Percentiles rank a stretch among this genome's conserved stretches.
Conservation (phyloP, 2,888 invertebrate species). For the Petrophora chlorosata region DNA sequence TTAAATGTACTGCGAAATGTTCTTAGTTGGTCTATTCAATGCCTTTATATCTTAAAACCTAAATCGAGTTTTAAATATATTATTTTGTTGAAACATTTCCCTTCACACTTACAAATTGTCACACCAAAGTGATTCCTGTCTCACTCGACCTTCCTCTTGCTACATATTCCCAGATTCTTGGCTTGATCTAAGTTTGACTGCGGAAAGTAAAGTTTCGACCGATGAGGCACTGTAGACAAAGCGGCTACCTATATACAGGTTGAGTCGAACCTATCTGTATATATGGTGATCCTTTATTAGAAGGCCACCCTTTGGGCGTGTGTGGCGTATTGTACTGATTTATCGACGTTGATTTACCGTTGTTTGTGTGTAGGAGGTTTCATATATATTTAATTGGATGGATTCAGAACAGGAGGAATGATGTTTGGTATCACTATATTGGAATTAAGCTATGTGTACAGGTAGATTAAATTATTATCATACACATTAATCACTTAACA, state of each 20-base stretch:
- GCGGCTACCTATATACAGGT: slow-evolving; percentile 58
- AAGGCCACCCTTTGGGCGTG: slow-evolving; percentile 50
- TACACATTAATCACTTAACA: too few species aligned
- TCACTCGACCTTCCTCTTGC: slow-evolving; percentile 40
- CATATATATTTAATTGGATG: slow-evolving; percentile 16
- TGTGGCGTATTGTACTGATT: slow-evolving; percentile 57
- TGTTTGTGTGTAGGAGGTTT: slow-evolving; percentile 16
- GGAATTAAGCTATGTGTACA: too few species aligned
- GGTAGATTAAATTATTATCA: too few species aligned
- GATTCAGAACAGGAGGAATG: not conserved
- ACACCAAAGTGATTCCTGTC: slow-evolving; percentile 48
- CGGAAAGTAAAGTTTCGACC: slow-evolving; percentile 77
- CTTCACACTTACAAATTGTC: too few species aligned
- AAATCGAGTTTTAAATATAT: too few species aligned
- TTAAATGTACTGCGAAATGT: too few species aligned
- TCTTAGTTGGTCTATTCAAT: too few species aligned
- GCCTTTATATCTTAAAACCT: too few species aligned
- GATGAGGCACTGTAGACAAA: slow-evolving; percentile 72
- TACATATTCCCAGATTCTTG: slow-evolving; percentile 53
- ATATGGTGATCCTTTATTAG: slow-evolving; percentile 62
- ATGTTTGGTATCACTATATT: too few species aligned
- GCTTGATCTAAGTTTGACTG: slow-evolving; percentile 79
- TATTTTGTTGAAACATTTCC: too few species aligned
- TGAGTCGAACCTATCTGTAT: slow-evolving; percentile 16
- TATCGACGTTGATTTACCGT: slow-evolving; percentile 44